Base-by-base conservation (phyloP, 2,113 vertebrate species). In the Peromyscus polionotus region DNA sequence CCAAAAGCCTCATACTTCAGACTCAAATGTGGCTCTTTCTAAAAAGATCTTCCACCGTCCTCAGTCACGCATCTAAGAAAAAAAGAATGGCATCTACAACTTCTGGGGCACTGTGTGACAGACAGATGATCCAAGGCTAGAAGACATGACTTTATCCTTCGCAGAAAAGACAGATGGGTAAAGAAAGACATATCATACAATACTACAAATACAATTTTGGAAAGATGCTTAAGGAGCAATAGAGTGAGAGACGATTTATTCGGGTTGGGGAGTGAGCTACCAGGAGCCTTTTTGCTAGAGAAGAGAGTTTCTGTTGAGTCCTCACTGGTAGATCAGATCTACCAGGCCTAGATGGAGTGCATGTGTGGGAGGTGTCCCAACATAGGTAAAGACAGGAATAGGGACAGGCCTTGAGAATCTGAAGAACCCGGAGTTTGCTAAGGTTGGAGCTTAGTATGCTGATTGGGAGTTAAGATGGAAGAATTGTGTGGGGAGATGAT, bases 81-180 rank as follows among this genome's bases (percentile, higher is more conserved):
- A 9, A 7, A 61, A 31, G 42, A 85, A 90, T 1, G 19, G 36
- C 24, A 65, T 24, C 63, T 70, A 8, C 20, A 28, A 90, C 92
- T 68, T 88, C 80, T 90, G 51, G n/a, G 39, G 54, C 72, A 75
- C 24, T 28, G 0, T 91, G 45, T 86, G 57, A 75, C 26, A 57
- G 16, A 36, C 31, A 51, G 51, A 22, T 31, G 26, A 73, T 76
- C 22, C 39, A 48, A 92, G 24, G 39, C 31, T 65, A 39, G 67
- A 81, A 59, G 31, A 33, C 7, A 63, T 7, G 7, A 19, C 42
- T 94, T 75, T 95, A 31, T 79, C 42, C 51, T 95, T 97, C 70
- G 26, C 33, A 84, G 26, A 80, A 39, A 89, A 85, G 33, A 31
- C 5, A 61, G 22, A 39, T 65, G 14, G 85, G 1, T 24, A 88